Evolutionary conservation across 1,140 invertebrate species (phyloP).

Genomic region (Cydia splendana): DNA sequence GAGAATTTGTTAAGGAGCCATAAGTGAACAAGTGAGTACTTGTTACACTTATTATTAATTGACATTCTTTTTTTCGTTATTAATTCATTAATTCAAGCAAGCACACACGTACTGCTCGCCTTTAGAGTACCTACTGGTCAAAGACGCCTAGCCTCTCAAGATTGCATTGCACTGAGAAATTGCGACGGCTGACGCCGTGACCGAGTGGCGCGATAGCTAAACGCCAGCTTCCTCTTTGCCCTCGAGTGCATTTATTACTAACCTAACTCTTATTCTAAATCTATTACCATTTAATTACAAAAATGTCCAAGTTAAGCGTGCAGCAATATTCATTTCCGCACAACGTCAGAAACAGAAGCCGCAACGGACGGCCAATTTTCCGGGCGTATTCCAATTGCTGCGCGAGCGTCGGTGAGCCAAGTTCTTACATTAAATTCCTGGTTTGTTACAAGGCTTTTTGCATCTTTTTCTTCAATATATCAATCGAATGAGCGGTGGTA

Average conservation of each 20-base stretch:
- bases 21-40: too few species aligned
- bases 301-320: background rate
- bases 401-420: background rate
- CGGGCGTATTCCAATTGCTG: background rate
- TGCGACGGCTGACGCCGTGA: too few species aligned
- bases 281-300: background rate
- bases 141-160: too few species aligned
- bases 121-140: too few species aligned
- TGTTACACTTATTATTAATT: too few species aligned
- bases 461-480: background rate
- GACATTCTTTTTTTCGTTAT: too few species aligned
- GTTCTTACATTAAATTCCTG: background rate
- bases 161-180: too few species aligned
- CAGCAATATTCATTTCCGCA: background rate
- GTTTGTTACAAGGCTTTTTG: background rate
- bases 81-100: too few species aligned
- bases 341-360: constrained; percentile 9
- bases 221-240: background rate
- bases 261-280: background rate
- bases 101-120: too few species aligned
- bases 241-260: background rate
- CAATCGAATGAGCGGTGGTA: too few species aligned
- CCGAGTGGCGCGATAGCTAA: too few species aligned
- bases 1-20: too few species aligned
- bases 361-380: constrained; percentile 11